These are phyloP conservation scores for Agonopterix alstromeriana DNA, from an alignment of 2,888 invertebrate species.

Conservation along the genomic window DNA sequence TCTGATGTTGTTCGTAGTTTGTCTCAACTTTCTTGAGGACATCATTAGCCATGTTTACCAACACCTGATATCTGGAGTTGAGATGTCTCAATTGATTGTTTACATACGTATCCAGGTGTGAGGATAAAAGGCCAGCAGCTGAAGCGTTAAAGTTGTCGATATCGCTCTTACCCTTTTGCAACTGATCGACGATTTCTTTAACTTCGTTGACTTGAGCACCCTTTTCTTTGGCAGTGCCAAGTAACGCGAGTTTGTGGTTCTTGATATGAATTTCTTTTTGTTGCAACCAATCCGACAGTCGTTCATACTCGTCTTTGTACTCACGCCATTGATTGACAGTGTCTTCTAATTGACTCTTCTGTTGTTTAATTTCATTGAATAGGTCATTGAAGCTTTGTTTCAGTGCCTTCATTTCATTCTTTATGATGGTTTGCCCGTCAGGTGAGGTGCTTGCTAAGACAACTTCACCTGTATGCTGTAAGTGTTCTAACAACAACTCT, in stretches of 20 bases:
- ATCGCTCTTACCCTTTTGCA: constrained; percentile 87
- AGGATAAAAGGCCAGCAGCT: constrained; percentile 85
- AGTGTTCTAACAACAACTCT: constrained; percentile 89
- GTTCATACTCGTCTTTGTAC: constrained; percentile 94
- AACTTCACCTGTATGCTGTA: constrained; percentile 92
- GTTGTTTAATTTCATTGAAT: constrained; percentile 90
- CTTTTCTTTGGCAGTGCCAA: constrained; percentile 88
- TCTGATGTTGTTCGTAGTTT: constrained; percentile 89
- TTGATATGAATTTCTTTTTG: constrained; percentile 94
- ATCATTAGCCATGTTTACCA: constrained; percentile 91
- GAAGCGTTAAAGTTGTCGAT: constrained; percentile 90
- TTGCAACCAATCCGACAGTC: constrained; percentile 93
- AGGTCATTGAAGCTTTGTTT: constrained; percentile 90
- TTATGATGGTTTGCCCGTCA: constrained; percentile 87
- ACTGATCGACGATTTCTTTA: constrained; percentile 83
- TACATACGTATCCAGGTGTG: constrained; percentile 91
- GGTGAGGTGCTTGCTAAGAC: constrained; percentile 89
- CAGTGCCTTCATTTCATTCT: constrained; percentile 89
- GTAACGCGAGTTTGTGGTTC: constrained; percentile 89
- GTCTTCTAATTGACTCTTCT: constrained; percentile 88
- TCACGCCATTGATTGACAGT: constrained; percentile 91
- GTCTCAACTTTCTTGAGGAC: constrained; percentile 94
- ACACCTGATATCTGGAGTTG: constrained; percentile 92
- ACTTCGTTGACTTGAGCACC: constrained; percentile 90
- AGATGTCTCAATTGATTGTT: constrained; percentile 91